A percentile compares a stretch with the other conserved stretches of the same genome.
phyloP scores from a whole-genome alignment of 2,888 invertebrate genomes.

The Campoletis raptor region DNA sequence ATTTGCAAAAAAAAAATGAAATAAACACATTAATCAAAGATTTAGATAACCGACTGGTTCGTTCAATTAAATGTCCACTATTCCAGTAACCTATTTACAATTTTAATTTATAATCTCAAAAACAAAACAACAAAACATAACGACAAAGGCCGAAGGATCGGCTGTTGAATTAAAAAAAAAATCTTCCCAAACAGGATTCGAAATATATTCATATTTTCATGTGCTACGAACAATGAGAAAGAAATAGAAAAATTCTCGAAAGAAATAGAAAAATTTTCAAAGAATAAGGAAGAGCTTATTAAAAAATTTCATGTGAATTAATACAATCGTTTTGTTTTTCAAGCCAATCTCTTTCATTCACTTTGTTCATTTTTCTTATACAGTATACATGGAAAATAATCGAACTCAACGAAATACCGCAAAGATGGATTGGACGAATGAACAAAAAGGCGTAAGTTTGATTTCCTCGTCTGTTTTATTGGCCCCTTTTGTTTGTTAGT shows the following conservation, averaged over 20 bases:
- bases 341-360: conserved; percentile 28
- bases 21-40: neutral
- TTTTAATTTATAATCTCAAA: neutral
- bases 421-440: neutral
- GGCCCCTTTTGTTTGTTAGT: neutral
- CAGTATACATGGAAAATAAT: conserved; percentile 70
- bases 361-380: conserved; percentile 66
- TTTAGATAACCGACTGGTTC: neutral
- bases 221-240: neutral
- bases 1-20: neutral
- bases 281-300: neutral
- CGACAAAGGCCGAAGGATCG: too few relatives aligned
- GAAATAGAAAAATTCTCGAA: neutral
- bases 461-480: neutral
- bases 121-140: neutral
- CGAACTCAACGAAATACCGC: conserved; percentile 42
- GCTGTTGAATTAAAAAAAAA: neutral
- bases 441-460: conserved; percentile 9
- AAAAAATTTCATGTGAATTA: neutral
- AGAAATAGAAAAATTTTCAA: neutral
- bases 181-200: neutral
- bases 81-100: neutral
- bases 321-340: conserved; percentile 15
- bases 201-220: neutral
- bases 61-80: neutral